Evolutionary conservation across 2,888 invertebrate genomes (phyloP).

Genomic region (Acanthosoma haemorrhoidale): DNA sequence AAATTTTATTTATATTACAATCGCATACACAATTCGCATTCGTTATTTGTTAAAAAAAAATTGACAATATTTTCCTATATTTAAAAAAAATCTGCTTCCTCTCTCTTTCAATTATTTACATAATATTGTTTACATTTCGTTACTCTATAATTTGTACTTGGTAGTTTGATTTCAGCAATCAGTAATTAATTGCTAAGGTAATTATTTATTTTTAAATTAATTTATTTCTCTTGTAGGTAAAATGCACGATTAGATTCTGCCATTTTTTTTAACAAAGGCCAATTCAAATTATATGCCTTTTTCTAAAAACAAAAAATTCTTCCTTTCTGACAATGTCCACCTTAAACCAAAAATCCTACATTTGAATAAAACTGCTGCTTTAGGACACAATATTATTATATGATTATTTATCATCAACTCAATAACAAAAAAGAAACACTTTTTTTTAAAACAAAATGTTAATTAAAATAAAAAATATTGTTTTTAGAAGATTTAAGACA

Average conservation of each 20-base stretch:
- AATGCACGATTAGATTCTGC: not conserved
- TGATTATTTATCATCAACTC: too few species aligned
- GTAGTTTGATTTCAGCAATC: conserved; percentile 26
- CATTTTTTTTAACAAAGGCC: not conserved
- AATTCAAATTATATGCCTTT: not conserved
- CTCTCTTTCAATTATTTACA: not conserved
- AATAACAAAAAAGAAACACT: too few species aligned
- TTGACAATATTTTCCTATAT: not conserved
- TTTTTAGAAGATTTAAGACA: too few species aligned
- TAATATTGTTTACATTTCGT: not conserved
- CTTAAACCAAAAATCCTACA: too few species aligned
- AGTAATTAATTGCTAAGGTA: not conserved
- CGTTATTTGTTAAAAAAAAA: not conserved
- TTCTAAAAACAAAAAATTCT: too few species aligned
- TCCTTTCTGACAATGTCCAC: too few species aligned
- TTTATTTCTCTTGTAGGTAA: not conserved
- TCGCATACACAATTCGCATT: not conserved
- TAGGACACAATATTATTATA: too few species aligned
- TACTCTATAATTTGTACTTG: conserved; percentile 27
- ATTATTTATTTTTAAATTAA: not conserved
- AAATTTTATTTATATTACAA: not conserved
- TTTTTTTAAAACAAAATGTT: too few species aligned
- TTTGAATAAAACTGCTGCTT: too few species aligned
- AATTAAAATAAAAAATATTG: too few species aligned
- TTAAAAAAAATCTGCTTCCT: not conserved